Conservation (phyloP, 1,140 invertebrate species). For the Pseudomyrmex flavicornis region DNA sequence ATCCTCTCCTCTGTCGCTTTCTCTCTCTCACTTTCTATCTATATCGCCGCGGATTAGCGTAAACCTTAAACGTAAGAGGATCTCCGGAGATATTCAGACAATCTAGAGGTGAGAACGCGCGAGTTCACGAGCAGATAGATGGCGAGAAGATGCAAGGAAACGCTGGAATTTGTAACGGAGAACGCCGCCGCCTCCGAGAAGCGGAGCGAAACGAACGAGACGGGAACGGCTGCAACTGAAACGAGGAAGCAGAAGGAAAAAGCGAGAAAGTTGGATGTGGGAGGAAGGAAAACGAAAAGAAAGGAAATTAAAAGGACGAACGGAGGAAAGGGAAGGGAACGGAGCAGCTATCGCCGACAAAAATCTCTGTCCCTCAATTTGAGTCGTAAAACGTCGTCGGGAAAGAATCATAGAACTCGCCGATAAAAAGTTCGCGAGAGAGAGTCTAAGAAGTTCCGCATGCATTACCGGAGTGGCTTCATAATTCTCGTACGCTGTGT, state of each 20-base stretch:
- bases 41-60: constrained; percentile 35
- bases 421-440: constrained; percentile 17
- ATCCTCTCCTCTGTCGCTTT: not conserved
- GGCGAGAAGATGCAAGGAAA: constrained; percentile 32
- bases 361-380: constrained; percentile 49
- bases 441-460: constrained; percentile 44
- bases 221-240: constrained; percentile 24
- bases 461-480: constrained; percentile 33
- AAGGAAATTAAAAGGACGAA: constrained; percentile 40
- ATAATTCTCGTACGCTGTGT: constrained; percentile 40
- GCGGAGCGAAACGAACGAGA: constrained; percentile 13
- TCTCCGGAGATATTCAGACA: constrained; percentile 50
- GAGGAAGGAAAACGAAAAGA: not conserved
- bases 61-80: constrained; percentile 62
- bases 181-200: constrained; percentile 3
- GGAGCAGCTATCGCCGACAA: constrained; percentile 26
- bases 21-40: not conserved
- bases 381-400: constrained; percentile 27
- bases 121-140: constrained; percentile 43
- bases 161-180: constrained; percentile 39
- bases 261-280: not conserved
- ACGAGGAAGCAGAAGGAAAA: not conserved
- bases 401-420: constrained; percentile 46
- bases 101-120: constrained; percentile 31
- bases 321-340: not conserved